Evolutionary conservation across 2,888 invertebrate species (phyloP), one percentile per base, ranked within the genome.

Genomic region (Anoplius nigerrimus): DNA sequence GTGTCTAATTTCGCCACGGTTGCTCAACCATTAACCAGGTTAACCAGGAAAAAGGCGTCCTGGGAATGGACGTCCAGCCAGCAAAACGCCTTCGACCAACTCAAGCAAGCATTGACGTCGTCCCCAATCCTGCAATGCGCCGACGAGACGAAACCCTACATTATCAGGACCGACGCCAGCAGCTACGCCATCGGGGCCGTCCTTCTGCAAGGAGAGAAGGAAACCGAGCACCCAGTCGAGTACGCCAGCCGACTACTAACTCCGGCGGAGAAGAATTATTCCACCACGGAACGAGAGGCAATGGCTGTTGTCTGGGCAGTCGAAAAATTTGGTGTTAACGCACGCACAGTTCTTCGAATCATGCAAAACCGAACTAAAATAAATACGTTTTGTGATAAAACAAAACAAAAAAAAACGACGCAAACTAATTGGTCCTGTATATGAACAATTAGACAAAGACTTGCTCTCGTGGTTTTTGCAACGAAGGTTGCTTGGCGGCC

Each of bases 211-310:
- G 46, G 64, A 21, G 53, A 48, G 43, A 27, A 45, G 13, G 8
- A 52, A 0, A n/a, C 13, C 1, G 53, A 64, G 1, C 52, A 43
- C 11, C 63, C 63, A 0, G 27, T 64, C 2, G 64, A 58, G 3
- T 64, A 64, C n/a, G 58, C 58, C 11, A 64, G 64, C 16, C 3
- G 64, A 0, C 5, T 64, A 8, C 27, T 64, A 6, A 45, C 56
- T 0, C 13, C 45, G 0, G 18, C 63, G 2, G 57, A 43, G 2
- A 6, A 15, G 2, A 53, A 58, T 1, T 64, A 46, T 13, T 53
- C 57, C 0, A 53, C 58, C 0, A 64, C 58, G 11, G 53, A 59
- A 34, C 24, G 64, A 0, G 58, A 64, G 2, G 58, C 58, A n/a
- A n/a, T n/a, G n/a, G n/a, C n/a, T n/a, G n/a, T n/a, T n/a, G n/a